Base-by-base conservation (phyloP, 2,797 vertebrate genomes). In the Alosa sapidissima region DNA sequence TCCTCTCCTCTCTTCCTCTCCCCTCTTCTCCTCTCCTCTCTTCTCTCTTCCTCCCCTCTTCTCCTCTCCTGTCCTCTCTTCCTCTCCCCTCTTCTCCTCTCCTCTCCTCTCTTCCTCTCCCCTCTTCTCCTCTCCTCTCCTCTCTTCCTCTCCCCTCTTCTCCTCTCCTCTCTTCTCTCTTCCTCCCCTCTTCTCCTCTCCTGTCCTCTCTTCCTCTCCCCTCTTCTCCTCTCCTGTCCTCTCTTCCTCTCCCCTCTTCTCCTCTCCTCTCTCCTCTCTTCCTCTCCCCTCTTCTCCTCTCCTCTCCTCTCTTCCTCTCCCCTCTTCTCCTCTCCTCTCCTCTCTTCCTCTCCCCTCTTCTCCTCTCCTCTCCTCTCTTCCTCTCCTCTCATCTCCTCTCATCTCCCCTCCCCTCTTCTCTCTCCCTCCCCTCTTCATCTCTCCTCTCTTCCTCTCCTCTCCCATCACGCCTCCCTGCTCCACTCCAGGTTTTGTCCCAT, bases 401-500 rank as follows among this genome's bases (percentile, higher is more conserved):
- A 28, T 2, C 24, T 33, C 33, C 28, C 45, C 68, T 45, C 16
- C 16, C 33, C 68, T 72, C 65, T 2, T 3, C 19, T 24, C 60
- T 10, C 11, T 1, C n/a, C n/a, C 10, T 1, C 5, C 2, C 5
- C 51, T 19, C 55, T 58, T 1, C n/a, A 8, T 13, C 62, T 2
- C 24, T 33, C 55, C 6, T 75, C 68, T 45, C 16, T 6, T 45
- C 33, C 16, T 33, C 68, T 33, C 51, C 6, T 9, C 47, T 19
- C n/a, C 48, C 21, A 24, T 51, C 45, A 52, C 28, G 2, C 47
- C 24, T 51, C 51, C 21, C 55, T 81, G 33, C 88, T 93, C 93
- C 89, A 89, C 85, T 92, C 91, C 93, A 88, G 87, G 90, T 86
- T 92, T 94, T 93, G 89, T 58, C 86, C 85, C 55, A 85, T 88